Evolutionary conservation across 92 coral and sea anemone species (phyloP).

Genomic region (Siderastrea siderea): DNA sequence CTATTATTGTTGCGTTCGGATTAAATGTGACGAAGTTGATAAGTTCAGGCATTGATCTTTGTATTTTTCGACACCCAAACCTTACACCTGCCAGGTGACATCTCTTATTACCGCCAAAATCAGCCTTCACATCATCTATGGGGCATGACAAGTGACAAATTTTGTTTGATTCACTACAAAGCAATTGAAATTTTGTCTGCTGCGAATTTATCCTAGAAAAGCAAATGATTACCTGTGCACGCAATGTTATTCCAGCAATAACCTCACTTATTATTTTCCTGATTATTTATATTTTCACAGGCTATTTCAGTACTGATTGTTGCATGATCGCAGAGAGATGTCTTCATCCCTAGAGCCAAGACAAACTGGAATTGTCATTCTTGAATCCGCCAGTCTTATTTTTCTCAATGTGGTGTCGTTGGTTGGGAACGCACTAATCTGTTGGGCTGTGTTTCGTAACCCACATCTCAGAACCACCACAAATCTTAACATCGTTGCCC

Average conservation of each 20-base stretch:
- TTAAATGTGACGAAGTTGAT: neutral
- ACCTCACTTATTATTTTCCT: neutral
- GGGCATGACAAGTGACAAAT: neutral
- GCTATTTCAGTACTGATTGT: neutral
- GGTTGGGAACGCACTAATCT: constrained; percentile 34
- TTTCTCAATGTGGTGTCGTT: constrained; percentile 41
- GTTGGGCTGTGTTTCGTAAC: constrained; percentile 47
- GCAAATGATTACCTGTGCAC: too few relatives aligned
- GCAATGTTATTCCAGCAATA: neutral
- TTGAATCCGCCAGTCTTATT: constrained; percentile 14
- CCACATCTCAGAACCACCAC: constrained; percentile 47
- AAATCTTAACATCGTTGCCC: constrained; percentile 42
- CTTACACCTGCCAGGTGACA: neutral
- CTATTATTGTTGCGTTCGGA: too few relatives aligned
- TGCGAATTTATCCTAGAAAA: too few relatives aligned
- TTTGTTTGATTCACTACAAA: too few relatives aligned
- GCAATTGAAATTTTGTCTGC: neutral
- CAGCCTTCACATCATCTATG: neutral
- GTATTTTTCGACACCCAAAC: neutral
- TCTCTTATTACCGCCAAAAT: neutral
- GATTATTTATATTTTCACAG: too few relatives aligned
- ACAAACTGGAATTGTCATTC: constrained; percentile 5
- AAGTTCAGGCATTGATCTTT: too few relatives aligned
- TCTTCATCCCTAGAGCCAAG: constrained; percentile 3
- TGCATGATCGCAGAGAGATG: neutral